Percentiles rank a stretch among this genome's conserved stretches.
Conservation (phyloP, 2,888 invertebrate species). For the Athripsodes cinereus region DNA sequence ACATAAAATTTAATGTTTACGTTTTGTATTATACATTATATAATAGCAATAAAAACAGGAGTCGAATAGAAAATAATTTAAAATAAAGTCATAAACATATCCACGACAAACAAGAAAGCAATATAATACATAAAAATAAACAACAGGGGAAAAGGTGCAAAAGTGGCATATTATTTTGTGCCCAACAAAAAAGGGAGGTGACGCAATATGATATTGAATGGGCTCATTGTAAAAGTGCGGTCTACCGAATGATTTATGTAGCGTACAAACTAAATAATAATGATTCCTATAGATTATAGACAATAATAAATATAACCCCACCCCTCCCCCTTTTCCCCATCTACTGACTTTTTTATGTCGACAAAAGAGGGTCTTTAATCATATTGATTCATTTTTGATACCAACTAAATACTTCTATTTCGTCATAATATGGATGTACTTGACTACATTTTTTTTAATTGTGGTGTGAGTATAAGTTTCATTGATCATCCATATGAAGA, state of each 20-base stretch:
- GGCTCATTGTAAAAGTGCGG: slow-evolving; percentile 25
- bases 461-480: too few species aligned
- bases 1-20: too few species aligned
- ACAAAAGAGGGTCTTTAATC: too few species aligned
- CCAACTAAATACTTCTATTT: too few species aligned
- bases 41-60: not conserved
- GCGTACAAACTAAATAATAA: slow-evolving; percentile 28
- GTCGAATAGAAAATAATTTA: not conserved
- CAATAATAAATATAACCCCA: too few species aligned
- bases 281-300: slow-evolving; percentile 28
- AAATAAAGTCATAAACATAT: slow-evolving; percentile 22
- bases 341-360: too few species aligned
- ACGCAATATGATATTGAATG: slow-evolving; percentile 6
- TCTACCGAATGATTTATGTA: slow-evolving; percentile 28
- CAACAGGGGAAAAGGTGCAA: slow-evolving; percentile 10
- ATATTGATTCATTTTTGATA: too few species aligned
- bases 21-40: not conserved
- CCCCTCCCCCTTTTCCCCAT: too few species aligned
- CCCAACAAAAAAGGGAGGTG: slow-evolving; percentile 8
- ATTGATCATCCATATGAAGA: too few species aligned
- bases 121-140: too few species aligned
- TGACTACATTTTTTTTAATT: too few species aligned
- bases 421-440: too few species aligned
- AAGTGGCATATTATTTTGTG: slow-evolving; percentile 9
- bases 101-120: slow-evolving; percentile 16